Conservation (phyloP, 2,797 vertebrate genomes). For the Botia kubotai region DNA sequence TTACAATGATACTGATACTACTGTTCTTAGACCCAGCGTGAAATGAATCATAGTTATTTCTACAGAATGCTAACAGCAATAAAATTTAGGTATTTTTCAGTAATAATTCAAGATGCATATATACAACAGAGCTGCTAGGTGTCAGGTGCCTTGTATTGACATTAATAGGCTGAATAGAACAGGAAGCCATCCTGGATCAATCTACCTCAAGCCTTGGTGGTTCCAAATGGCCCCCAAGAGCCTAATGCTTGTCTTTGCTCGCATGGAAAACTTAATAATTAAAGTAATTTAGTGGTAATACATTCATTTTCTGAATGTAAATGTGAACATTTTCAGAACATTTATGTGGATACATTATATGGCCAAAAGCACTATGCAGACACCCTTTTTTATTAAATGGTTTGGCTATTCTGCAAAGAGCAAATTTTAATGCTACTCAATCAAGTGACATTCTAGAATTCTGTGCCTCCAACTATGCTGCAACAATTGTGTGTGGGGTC, state of each 20-base stretch:
- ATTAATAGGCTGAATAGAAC: constrained; percentile 59
- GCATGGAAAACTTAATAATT: constrained; percentile 34
- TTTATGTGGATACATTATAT: no score
- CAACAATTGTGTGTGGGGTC: background rate
- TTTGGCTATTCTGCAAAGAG: no score
- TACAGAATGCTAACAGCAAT: background rate
- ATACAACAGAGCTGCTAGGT: constrained; percentile 46
- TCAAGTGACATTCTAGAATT: no score
- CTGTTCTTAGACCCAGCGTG: background rate
- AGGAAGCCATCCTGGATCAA: constrained; percentile 60
- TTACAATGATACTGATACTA: constrained; percentile 3
- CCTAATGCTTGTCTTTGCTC: constrained; percentile 62
- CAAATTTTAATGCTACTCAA: no score
- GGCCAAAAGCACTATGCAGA: no score
- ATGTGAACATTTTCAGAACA: no score
- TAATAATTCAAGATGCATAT: constrained; percentile 20
- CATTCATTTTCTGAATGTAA: no score
- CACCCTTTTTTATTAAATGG: no score
- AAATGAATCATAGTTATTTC: background rate
- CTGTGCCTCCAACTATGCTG: background rate
- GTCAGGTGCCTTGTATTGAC: constrained; percentile 59
- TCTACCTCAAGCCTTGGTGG: constrained; percentile 59
- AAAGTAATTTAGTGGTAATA: no score
- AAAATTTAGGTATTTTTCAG: background rate
- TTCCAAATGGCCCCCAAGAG: constrained; percentile 66